phyloP scores from a whole-genome alignment of 2,113 vertebrate species.

The Heliornis fulica region DNA sequence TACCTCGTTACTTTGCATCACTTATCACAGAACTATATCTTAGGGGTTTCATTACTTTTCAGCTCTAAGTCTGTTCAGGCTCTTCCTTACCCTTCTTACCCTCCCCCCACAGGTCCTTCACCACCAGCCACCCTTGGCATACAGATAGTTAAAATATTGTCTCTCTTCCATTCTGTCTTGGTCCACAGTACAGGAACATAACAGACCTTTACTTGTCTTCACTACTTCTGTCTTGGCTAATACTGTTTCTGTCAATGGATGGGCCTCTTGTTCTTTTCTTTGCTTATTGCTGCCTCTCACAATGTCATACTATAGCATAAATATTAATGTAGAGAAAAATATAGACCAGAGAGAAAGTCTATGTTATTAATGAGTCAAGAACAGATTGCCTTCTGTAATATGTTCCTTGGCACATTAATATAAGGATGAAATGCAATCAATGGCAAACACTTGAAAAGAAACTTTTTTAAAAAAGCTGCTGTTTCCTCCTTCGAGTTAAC shows the following conservation, averaged over 20 bases:
- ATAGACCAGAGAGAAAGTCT: not conserved
- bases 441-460: not conserved
- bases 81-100: no score
- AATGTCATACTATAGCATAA: not conserved
- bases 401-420: not conserved
- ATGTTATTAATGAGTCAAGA: not conserved
- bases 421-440: not conserved
- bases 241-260: not conserved
- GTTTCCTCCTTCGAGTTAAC: not conserved
- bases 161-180: not conserved
- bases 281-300: not conserved
- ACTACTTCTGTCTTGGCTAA: not conserved
- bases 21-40: not conserved
- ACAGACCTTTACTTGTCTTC: not conserved
- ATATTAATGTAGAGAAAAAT: not conserved
- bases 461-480: not conserved
- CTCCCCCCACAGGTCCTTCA: not conserved
- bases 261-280: no score
- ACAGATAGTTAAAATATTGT: not conserved
- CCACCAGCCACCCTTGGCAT: fast-evolving
- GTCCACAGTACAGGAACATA: not conserved
- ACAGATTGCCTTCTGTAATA: not conserved
- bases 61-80: not conserved
- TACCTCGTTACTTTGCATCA: fast-evolving
- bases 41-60: not conserved